Evolutionary conservation across 2,113 vertebrate genomes (phyloP).

Genomic region (Gnathonemus echidnorhynchus): DNA sequence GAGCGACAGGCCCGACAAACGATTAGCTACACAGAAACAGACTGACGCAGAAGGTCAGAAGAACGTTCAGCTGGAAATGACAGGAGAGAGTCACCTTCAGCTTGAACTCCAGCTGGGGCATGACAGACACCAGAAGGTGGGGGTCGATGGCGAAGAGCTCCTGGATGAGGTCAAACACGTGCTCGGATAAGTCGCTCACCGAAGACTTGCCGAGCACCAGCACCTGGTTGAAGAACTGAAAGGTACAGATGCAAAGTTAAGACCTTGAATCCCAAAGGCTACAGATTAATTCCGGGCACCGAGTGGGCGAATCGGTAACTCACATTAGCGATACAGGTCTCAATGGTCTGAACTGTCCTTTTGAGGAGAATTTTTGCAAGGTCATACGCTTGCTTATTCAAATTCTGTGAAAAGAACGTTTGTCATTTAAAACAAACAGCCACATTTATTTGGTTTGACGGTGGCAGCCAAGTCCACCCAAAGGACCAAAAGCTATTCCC

Average conservation of each 20-base stretch:
- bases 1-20: conserved; percentile 13
- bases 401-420: conserved; percentile 69
- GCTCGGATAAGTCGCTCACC: conserved; percentile 95
- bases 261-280: not conserved
- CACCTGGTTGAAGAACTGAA: conserved; percentile 98
- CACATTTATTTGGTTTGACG: conserved; percentile 39
- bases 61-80: not conserved
- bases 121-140: conserved; percentile 88
- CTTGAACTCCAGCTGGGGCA: conserved; percentile 98
- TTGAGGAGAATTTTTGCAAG: conserved; percentile 93
- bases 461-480: not conserved
- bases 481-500: not conserved
- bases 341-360: conserved; percentile 94
- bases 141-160: conserved; percentile 97
- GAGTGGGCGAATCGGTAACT: conserved; percentile 43
- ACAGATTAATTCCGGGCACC: not conserved
- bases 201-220: conserved; percentile 96
- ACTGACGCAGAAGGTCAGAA: not conserved
- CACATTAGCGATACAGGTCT: conserved; percentile 95
- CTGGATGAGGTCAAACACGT: conserved; percentile 98
- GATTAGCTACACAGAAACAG: not conserved
- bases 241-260: not conserved
- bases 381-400: conserved; percentile 98
- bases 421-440: not conserved
- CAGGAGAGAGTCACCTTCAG: conserved; percentile 68